phyloP scores from a whole-genome alignment of 2,888 invertebrate species.

The Fragum sueziense region DNA sequence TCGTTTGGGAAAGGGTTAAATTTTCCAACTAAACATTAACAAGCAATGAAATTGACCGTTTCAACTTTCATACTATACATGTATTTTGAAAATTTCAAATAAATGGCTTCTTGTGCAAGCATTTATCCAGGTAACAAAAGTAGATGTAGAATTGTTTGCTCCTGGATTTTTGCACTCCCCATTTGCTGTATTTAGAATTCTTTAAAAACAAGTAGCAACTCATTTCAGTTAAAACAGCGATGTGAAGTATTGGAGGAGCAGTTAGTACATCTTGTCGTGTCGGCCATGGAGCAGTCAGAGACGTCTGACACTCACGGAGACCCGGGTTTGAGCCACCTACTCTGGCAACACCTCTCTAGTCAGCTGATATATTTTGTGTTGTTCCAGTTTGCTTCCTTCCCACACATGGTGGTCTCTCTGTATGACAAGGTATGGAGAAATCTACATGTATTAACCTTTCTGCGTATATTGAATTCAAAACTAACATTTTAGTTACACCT shows the following conservation, averaged over 20 bases:
- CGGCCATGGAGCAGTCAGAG: constrained; percentile 96
- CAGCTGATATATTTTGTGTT: constrained; percentile 97
- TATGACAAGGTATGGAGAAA: constrained; percentile 90
- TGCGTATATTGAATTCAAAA: too few species aligned
- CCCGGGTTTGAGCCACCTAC: constrained; percentile 73
- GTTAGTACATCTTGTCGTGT: constrained; percentile 93
- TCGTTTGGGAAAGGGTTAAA: too few species aligned
- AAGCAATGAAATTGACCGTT: too few species aligned
- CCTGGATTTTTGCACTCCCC: too few species aligned
- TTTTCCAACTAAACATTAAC: too few species aligned
- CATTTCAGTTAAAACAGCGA: constrained; percentile 88
- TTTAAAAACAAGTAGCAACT: background rate
- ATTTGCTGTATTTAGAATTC: background rate
- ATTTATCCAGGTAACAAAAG: too few species aligned
- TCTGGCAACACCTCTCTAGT: constrained; percentile 95
- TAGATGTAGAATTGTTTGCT: too few species aligned
- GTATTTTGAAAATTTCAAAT: too few species aligned
- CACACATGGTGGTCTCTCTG: constrained; percentile 94
- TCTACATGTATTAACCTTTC: too few species aligned
- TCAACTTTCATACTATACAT: too few species aligned
- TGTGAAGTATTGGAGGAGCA: constrained; percentile 96
- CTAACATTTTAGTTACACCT: too few species aligned
- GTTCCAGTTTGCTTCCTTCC: constrained; percentile 96
- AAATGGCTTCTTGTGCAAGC: too few species aligned
- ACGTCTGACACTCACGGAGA: constrained; percentile 71